phyloP scores from a whole-genome alignment of 2,113 vertebrate genomes.

The Sakesphorus luctuosus region DNA sequence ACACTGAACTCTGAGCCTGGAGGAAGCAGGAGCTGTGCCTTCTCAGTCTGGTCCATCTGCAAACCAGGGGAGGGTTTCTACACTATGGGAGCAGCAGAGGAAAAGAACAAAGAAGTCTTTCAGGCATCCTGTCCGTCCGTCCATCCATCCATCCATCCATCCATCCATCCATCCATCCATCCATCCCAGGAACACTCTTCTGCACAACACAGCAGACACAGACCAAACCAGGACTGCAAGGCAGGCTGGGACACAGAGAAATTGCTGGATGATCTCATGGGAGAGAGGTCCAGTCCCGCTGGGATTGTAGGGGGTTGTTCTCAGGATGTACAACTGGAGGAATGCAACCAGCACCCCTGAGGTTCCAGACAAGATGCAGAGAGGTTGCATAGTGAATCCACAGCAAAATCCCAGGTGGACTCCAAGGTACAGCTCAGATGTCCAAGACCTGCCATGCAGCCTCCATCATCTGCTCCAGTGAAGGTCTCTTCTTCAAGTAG shows the following conservation, averaged over 20 bases:
- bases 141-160: neutral
- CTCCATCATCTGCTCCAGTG: neutral
- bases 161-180: neutral
- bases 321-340: neutral
- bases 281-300: neutral
- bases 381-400: neutral
- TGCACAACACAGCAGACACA: neutral
- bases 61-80: neutral
- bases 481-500: neutral
- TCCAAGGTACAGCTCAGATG: neutral
- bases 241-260: neutral
- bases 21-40: neutral
- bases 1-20: neutral
- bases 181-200: neutral
- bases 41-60: neutral
- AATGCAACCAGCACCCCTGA: rapidly evolving
- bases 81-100: neutral
- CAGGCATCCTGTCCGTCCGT: neutral
- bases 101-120: neutral
- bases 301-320: neutral
- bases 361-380: neutral
- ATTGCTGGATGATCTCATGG: neutral
- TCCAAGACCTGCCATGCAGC: neutral
- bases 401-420: neutral
- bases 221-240: neutral